These are phyloP conservation scores for Zophobas atratus DNA, from an alignment of 1,140 invertebrate species.

Conservation along the genomic window DNA sequence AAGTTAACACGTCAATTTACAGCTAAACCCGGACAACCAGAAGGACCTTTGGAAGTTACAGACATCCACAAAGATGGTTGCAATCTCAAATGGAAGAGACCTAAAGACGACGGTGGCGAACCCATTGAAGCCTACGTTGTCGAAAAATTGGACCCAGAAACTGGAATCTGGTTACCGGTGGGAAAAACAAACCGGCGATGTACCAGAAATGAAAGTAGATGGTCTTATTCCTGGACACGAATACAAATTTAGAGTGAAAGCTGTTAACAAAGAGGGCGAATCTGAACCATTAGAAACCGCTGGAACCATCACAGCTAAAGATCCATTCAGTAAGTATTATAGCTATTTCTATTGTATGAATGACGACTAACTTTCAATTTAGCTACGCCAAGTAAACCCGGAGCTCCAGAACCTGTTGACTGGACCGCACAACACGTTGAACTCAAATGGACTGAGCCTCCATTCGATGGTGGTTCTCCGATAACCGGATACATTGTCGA, in stretches of 20 bases:
- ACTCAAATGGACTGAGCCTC: conserved; percentile 86
- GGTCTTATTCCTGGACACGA: conserved; percentile 94
- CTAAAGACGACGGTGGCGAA: conserved; percentile 97
- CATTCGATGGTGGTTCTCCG: conserved; percentile 91
- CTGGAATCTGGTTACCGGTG: conserved; percentile 91
- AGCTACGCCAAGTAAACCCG: conserved; percentile 86
- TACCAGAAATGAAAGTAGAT: conserved; percentile 90
- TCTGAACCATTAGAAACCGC: conserved; percentile 96
- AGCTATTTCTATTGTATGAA: background rate
- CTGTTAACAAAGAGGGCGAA: conserved; percentile 96
- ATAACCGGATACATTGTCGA: conserved; percentile 97
- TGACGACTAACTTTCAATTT: conserved; percentile 1
- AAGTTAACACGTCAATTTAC: conserved; percentile 43
- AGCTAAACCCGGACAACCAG: conserved; percentile 93
- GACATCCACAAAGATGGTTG: conserved; percentile 96
- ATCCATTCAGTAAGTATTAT: conserved; percentile 90
- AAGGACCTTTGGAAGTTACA: conserved; percentile 95
- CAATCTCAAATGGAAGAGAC: conserved; percentile 97
- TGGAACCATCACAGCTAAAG: conserved; percentile 93
- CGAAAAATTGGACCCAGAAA: conserved; percentile 95
- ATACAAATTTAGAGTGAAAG: conserved; percentile 98
- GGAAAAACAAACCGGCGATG: conserved; percentile 81
- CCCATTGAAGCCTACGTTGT: conserved; percentile 95
- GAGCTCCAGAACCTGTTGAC: conserved; percentile 89
- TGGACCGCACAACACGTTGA: conserved; percentile 95